Conservation (phyloP, 2,888 invertebrate species). For the Lordiphosa fenestrarum region DNA sequence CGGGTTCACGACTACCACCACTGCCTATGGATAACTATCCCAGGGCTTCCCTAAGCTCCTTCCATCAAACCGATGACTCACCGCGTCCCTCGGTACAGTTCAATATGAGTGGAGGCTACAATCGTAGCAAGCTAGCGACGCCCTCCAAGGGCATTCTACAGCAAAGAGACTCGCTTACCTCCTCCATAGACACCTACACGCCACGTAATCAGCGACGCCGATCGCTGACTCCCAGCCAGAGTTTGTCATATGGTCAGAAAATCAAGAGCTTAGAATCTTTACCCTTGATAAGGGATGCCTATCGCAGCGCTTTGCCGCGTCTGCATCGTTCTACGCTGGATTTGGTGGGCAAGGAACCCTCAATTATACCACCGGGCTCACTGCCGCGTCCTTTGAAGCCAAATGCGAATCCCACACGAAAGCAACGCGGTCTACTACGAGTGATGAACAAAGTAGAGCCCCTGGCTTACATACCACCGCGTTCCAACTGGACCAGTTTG, state of each 20-base stretch:
- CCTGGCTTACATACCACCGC: conserved; percentile 64
- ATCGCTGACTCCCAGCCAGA: conserved; percentile 30
- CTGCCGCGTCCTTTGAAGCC: conserved; percentile 69
- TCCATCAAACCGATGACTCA: conserved; percentile 69
- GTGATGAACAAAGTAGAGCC: conserved; percentile 73
- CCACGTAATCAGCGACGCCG: conserved; percentile 43
- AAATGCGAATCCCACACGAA: conserved; percentile 78
- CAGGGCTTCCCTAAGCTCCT: neutral
- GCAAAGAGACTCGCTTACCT: conserved; percentile 71
- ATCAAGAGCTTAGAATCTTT: conserved; percentile 75
- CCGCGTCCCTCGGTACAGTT: conserved; percentile 79
- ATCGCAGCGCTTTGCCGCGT: conserved; percentile 72
- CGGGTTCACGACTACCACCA: conserved; percentile 48
- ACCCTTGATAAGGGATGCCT: conserved; percentile 74
- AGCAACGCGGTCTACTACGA: conserved; percentile 76
- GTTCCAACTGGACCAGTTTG: conserved; percentile 77
- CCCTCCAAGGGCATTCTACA: conserved; percentile 77
- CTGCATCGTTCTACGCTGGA: conserved; percentile 73
- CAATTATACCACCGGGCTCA: conserved; percentile 67
- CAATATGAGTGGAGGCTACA: conserved; percentile 75
- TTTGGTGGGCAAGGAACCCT: conserved; percentile 53
- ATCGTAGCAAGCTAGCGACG: conserved; percentile 68
- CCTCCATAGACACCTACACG: conserved; percentile 69
- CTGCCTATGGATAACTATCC: conserved; percentile 17
- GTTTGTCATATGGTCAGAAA: conserved; percentile 45